A percentile compares a stretch with the other conserved stretches of the same genome.
Conservation (phyloP, 2,113 vertebrate genomes). For the Cercocebus atys region DNA sequence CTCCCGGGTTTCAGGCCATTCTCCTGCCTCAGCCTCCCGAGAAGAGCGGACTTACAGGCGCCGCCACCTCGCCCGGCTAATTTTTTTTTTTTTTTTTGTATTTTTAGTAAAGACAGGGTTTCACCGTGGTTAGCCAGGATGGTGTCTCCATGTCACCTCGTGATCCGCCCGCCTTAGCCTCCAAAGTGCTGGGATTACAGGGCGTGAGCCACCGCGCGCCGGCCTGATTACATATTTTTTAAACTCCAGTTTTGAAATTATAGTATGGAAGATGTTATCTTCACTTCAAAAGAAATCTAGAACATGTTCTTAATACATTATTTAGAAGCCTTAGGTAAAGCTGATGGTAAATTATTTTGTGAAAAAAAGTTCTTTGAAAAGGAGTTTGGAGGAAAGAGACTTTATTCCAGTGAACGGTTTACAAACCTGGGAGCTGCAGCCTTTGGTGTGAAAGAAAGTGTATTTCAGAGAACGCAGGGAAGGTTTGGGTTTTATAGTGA, state of each 20-base stretch:
- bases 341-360: not conserved
- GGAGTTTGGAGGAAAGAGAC: not conserved
- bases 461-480: not conserved
- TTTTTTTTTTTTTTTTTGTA: no score
- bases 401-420: not conserved
- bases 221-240: not conserved
- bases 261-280: fast-evolving
- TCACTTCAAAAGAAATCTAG: not conserved
- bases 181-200: no score
- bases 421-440: not conserved
- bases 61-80: fast-evolving
- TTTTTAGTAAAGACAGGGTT: no score
- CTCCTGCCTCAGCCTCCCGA: no score
- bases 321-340: not conserved
- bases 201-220: no score
- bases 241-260: not conserved
- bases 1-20: fast-evolving
- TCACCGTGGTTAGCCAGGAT: no score
- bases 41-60: fast-evolving
- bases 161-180: no score
- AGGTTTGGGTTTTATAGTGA: not conserved
- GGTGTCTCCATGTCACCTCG: no score
- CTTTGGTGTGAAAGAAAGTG: not conserved
- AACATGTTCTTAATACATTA: not conserved
- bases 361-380: not conserved